Evolutionary conservation across 2,888 invertebrate species (phyloP).

Genomic region (Iselma pallidipennis): DNA sequence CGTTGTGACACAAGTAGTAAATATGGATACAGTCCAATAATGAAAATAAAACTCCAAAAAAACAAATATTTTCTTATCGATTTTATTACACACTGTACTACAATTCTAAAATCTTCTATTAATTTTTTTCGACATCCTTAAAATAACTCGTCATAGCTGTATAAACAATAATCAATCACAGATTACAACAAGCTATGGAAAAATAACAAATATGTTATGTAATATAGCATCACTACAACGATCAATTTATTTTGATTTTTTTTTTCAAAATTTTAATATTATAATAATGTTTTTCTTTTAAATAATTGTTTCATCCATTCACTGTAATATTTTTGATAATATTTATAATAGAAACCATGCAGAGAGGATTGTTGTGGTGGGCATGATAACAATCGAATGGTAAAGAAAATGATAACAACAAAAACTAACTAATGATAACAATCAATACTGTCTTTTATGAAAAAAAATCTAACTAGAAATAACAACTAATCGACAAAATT

Average conservation of each 20-base stretch:
- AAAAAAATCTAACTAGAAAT: not conserved
- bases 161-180: slow-evolving; percentile 49
- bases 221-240: not conserved
- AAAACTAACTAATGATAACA: slow-evolving; percentile 34
- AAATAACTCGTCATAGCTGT: slow-evolving; percentile 46
- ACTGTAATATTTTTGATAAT: slow-evolving; percentile 9
- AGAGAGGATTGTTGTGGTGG: too few relatives aligned
- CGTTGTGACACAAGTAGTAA: not conserved
- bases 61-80: slow-evolving; percentile 23
- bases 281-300: too few relatives aligned
- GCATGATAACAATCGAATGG: slow-evolving; percentile 30
- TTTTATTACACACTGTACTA: slow-evolving; percentile 50
- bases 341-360: too few relatives aligned
- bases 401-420: slow-evolving; percentile 25
- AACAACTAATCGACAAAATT: not conserved
- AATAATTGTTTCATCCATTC: slow-evolving; percentile 11
- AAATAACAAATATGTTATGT: slow-evolving; percentile 24
- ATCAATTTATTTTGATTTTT: not conserved
- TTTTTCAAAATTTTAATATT: not conserved
- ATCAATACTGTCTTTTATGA: slow-evolving; percentile 42
- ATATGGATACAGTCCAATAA: not conserved
- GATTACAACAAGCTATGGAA: slow-evolving; percentile 47
- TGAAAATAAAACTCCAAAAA: too few relatives aligned
- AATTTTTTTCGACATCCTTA: slow-evolving; percentile 17
- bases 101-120: slow-evolving; percentile 43